Conservation (phyloP, 2,797 vertebrate species). For the Lindbergichthys nudifrons region DNA sequence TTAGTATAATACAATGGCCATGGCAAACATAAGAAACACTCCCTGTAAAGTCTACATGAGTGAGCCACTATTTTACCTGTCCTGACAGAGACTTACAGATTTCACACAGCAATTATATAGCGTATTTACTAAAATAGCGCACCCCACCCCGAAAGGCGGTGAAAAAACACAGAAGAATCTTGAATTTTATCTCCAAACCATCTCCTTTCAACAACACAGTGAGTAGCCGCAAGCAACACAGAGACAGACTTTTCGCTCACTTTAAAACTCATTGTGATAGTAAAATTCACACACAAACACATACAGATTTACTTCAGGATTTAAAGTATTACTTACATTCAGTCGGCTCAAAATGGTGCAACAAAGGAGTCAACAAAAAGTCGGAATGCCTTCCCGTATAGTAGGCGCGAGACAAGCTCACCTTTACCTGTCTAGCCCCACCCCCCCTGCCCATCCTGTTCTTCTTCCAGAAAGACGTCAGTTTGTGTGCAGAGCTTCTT, state of each 20-base stretch:
- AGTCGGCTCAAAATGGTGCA: constrained; percentile 23
- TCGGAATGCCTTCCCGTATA: constrained; percentile 15
- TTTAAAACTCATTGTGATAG: neutral
- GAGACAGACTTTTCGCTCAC: neutral
- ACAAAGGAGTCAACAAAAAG: constrained; percentile 37
- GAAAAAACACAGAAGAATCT: neutral
- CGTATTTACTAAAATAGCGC: neutral
- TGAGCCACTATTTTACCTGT: neutral
- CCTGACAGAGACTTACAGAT: neutral
- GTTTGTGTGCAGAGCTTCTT: neutral
- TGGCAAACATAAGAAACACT: neutral
- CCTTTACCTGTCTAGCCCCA: constrained; percentile 67
- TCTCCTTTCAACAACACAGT: constrained; percentile 7
- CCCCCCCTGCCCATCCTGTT: constrained; percentile 28
- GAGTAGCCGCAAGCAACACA: neutral
- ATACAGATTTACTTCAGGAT: neutral
- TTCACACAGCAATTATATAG: neutral
- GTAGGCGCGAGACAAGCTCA: constrained; percentile 24
- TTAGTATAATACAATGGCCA: neutral
- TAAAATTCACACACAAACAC: neutral
- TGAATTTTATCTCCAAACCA: neutral
- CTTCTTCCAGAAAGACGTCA: constrained; percentile 39
- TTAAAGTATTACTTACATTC: constrained; percentile 52
- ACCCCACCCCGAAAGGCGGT: neutral
- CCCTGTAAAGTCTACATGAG: neutral